phyloP scores from a whole-genome alignment of 2,113 vertebrate genomes.

The Sus scrofa region DNA sequence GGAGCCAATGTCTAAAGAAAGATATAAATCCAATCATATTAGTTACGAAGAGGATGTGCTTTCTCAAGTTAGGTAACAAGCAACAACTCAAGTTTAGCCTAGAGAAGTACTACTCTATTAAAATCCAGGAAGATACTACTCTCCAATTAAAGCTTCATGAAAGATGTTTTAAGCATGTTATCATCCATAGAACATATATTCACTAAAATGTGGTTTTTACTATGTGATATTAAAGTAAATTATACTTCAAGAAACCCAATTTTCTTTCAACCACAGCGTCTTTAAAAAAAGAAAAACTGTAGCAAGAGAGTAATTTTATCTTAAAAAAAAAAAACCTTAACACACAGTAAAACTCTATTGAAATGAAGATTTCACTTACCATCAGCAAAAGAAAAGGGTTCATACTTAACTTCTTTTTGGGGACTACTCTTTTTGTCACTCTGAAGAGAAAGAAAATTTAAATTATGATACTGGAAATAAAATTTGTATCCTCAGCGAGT shows the following conservation, averaged over 20 bases:
- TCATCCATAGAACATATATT: background rate
- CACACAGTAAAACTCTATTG: background rate
- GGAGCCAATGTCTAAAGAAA: conserved; percentile 93
- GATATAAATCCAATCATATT: background rate
- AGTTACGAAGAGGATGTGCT: background rate
- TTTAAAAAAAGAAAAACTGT: background rate
- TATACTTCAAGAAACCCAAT: conserved; percentile 43
- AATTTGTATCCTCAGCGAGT: conserved; percentile 22
- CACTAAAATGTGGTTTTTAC: background rate
- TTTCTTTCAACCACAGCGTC: background rate
- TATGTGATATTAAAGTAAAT: background rate
- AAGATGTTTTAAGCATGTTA: background rate
- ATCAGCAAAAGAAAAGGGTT: conserved; percentile 95
- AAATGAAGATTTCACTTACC: conserved; percentile 89
- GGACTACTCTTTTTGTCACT: conserved; percentile 87
- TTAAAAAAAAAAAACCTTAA: background rate
- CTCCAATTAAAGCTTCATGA: background rate
- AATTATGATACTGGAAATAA: conserved; percentile 70
- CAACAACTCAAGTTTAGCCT: background rate
- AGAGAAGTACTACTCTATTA: background rate
- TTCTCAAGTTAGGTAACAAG: conserved; percentile 16
- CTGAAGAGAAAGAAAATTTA: conserved; percentile 73
- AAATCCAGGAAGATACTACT: background rate
- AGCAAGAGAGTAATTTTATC: background rate
- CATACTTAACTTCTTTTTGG: conserved; percentile 93